These are phyloP conservation scores for Pocillopora meandrina DNA, from an alignment of 92 coral and sea anemone genomes.

Conservation along the genomic window DNA sequence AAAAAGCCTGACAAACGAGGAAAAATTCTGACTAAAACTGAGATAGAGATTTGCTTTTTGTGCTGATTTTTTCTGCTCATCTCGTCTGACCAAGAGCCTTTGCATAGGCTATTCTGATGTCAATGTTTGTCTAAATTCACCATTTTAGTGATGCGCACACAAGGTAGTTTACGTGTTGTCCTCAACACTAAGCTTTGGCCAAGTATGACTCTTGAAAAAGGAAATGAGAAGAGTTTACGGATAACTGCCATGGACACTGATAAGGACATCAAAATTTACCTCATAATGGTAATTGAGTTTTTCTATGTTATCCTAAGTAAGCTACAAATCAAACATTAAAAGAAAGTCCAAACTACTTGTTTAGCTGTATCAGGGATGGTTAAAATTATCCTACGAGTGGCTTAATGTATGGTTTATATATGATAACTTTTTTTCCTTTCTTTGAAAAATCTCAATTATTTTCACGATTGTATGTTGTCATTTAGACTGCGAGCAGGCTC, in stretches of 20 bases:
- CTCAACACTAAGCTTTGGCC: slow-evolving; percentile 99
- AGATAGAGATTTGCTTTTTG: no score
- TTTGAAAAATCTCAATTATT: no score
- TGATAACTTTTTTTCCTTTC: no score
- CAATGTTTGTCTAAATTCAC: background rate
- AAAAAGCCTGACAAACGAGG: no score
- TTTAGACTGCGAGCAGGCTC: no score
- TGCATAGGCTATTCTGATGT: background rate
- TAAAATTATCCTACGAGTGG: no score
- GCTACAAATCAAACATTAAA: background rate
- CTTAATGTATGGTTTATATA: no score
- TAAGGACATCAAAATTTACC: slow-evolving; percentile 85
- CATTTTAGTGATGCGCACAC: slow-evolving; percentile 87
- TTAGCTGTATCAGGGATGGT: no score
- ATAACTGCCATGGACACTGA: slow-evolving; percentile 87
- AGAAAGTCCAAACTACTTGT: background rate
- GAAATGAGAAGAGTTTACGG: slow-evolving; percentile 92
- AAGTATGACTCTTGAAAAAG: slow-evolving; percentile 90
- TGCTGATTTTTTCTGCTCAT: no score
- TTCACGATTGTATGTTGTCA: no score
- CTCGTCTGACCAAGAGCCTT: no score
- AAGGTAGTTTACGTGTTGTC: slow-evolving; percentile 87
- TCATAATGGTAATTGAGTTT: slow-evolving; percentile 68
- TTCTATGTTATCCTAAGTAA: background rate
- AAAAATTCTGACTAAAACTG: no score